Evolutionary conservation across 2,888 invertebrate species (phyloP), one percentile per base, ranked within the genome.

Genomic region (Lepetodrilus schrolli): DNA sequence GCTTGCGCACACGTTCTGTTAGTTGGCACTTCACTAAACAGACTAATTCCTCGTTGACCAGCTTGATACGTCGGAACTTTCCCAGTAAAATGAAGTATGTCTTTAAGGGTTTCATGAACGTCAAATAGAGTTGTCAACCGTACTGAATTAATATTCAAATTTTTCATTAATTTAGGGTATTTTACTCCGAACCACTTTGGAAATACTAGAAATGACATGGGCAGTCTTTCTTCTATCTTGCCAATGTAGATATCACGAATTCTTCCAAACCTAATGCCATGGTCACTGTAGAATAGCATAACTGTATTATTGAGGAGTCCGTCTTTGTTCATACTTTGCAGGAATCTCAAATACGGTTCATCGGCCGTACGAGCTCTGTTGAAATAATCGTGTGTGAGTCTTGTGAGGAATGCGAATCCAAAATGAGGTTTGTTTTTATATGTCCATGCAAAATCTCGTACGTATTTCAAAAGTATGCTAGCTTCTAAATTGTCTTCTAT

Each of bases 241-340:
- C 91, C 91, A 66, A 96, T 95, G 89, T 94, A 95, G 0, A 96
- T 96, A 80, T 92, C 92, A 7, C 96, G 92, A 81, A 96, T 95
- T 2, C 92, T 92, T 1, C 96, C 96, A 94, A 95, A 96, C 76
- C 96, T 92, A 72, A 96, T 93, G 0, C 97, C 97, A 86, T 97
- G 97, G 88, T 97, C 97, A 89, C 96, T 96, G 92, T 96, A 85
- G 71, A 82, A 85, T 7, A 85, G 13, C 0, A 85, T 23, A 17
- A 84, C 70, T 1, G 84, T 80, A 76, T 85, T 82, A 5, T 82
- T 70, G 0, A 85, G 72, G 13, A 74, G 65, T 2, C 79, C 77
- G 2, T 47, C 47, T 1, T 74, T 47, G 58, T 93, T 90, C 66
- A 81, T 37, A 69, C 91, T 88, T 76, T 90, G 88, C 72, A 96